Conservation (phyloP, 2,797 vertebrate species). For the Periophthalmus magnuspinnatus region DNA sequence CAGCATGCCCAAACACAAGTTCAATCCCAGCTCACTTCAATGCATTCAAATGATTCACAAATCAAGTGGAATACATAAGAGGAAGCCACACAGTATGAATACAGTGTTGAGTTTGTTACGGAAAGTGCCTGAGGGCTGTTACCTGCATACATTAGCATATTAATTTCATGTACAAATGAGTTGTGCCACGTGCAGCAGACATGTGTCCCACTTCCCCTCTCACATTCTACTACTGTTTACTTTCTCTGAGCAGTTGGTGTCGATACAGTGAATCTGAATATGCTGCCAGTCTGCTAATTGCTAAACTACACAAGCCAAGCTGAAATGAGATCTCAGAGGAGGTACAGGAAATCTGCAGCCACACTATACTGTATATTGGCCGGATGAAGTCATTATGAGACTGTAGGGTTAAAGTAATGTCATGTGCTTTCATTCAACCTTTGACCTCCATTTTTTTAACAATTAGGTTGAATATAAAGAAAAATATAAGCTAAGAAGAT, state of each 20-base stretch:
- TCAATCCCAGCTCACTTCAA: background rate
- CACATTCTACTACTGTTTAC: constrained; percentile 25
- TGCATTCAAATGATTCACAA: constrained; percentile 12
- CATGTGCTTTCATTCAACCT: background rate
- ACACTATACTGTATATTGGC: background rate
- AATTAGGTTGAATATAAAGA: background rate
- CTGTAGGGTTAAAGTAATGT: no score
- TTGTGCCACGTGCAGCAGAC: constrained; percentile 41
- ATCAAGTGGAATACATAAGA: background rate
- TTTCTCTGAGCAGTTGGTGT: background rate
- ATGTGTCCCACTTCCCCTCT: constrained; percentile 44
- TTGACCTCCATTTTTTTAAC: background rate
- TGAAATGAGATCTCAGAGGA: constrained; percentile 3
- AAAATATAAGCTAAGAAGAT: background rate
- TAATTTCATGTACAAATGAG: constrained; percentile 37
- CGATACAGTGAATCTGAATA: background rate
- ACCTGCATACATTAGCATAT: constrained; percentile 60
- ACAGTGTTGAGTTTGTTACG: background rate
- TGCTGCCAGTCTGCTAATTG: constrained; percentile 6
- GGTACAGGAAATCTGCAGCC: background rate
- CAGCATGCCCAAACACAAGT: constrained; percentile 10
- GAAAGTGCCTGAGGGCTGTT: constrained; percentile 30
- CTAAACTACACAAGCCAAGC: background rate
- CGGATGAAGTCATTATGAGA: background rate
- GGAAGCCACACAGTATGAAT: background rate